These are phyloP conservation scores for Hyphantria cunea DNA, from an alignment of 1,140 invertebrate species.

Conservation along the genomic window DNA sequence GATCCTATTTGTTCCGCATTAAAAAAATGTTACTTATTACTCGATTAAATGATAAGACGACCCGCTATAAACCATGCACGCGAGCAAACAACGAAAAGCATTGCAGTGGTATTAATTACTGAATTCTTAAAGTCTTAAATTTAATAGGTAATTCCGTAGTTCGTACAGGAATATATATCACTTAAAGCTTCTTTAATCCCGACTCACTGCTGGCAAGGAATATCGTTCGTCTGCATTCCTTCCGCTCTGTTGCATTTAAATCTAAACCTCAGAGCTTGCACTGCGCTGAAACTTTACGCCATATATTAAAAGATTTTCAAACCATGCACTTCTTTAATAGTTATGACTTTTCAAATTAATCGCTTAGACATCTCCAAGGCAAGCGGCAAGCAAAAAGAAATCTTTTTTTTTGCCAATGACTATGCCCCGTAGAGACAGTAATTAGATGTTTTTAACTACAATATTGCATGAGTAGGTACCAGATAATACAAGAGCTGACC, in stretches of 20 bases:
- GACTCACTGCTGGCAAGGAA: slow-evolving; percentile 20
- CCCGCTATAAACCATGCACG: too few species aligned
- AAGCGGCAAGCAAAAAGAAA: too few species aligned
- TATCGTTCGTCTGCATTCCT: slow-evolving; percentile 37
- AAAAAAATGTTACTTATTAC: background rate
- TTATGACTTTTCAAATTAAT: too few species aligned
- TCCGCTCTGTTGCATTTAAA: slow-evolving; percentile 31
- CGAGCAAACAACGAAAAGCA: background rate
- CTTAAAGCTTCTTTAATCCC: slow-evolving; percentile 29
- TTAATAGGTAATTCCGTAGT: slow-evolving; percentile 22
- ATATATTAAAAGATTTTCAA: too few species aligned
- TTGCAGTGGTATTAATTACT: slow-evolving; percentile 25
- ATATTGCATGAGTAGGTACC: too few species aligned
- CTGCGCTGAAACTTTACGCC: slow-evolving; percentile 14
- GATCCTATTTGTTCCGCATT: background rate
- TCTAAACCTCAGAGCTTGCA: slow-evolving; percentile 26
- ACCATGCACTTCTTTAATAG: too few species aligned
- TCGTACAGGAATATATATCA: slow-evolving; percentile 24
- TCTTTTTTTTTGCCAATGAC: too few species aligned
- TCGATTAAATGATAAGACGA: background rate
- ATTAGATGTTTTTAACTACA: too few species aligned
- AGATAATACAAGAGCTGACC: too few species aligned
- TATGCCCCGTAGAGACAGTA: too few species aligned
- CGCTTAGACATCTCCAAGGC: too few species aligned
- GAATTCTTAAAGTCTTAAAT: slow-evolving; percentile 14